Conservation (phyloP, 2,888 invertebrate species). For the Philereme vetulata region DNA sequence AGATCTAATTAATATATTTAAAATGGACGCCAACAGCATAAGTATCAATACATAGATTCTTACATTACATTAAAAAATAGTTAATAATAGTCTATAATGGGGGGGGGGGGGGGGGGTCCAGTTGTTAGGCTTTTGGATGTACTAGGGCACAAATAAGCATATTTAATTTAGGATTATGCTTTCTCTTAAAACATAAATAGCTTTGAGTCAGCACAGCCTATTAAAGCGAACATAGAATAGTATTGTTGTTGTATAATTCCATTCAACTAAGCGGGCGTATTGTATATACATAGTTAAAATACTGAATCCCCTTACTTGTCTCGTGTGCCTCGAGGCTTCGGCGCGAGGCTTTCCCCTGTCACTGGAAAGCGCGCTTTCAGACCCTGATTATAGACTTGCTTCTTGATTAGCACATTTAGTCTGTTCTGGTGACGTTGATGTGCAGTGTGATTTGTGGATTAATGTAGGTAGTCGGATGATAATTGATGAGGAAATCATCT, state of each 20-base stretch:
- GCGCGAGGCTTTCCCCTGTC: constrained; percentile 32
- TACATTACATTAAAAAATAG: no score
- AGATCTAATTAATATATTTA: no score
- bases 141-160: no score
- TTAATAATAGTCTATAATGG: no score
- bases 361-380: constrained; percentile 35
- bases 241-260: background rate
- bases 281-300: constrained; percentile 3
- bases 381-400: constrained; percentile 30
- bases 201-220: no score
- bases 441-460: constrained; percentile 28
- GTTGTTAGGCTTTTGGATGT: no score
- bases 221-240: no score
- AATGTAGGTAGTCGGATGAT: constrained; percentile 25
- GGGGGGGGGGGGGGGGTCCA: no score
- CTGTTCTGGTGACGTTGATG: constrained; percentile 32
- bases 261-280: constrained; percentile 4
- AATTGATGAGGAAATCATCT: constrained; percentile 24
- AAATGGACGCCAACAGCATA: no score
- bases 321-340: constrained; percentile 27
- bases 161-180: no score
- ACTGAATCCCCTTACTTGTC: constrained; percentile 10
- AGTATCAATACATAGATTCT: no score
- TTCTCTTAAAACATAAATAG: no score
- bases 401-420: constrained; percentile 35